These are phyloP conservation scores for Psilanteris sp. DNA, from an alignment of 1,140 invertebrate species.

Conservation along the genomic window DNA sequence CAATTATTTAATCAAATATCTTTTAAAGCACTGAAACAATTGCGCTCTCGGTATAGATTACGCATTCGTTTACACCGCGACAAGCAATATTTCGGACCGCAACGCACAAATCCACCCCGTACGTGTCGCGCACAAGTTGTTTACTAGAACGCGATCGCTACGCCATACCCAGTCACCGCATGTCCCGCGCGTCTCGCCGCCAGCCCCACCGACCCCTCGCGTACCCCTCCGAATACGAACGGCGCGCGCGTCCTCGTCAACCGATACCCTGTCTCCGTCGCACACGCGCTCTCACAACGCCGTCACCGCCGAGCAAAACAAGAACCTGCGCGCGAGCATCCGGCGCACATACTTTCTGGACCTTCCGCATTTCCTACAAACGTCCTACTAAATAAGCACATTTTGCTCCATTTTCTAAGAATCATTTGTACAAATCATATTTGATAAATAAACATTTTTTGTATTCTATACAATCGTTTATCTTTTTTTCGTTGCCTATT, in stretches of 20 bases:
- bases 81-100: slow-evolving; percentile 11
- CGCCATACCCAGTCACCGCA: slow-evolving; percentile 71
- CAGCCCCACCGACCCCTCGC: slow-evolving; percentile 16
- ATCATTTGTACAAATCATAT: no score
- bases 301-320: slow-evolving; percentile 70
- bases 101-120: slow-evolving; percentile 54
- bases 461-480: no score
- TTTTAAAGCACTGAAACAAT: no score
- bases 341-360: slow-evolving; percentile 72
- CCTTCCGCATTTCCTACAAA: no score
- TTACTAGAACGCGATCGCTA: slow-evolving; percentile 77
- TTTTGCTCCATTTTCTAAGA: no score
- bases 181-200: slow-evolving; percentile 49
- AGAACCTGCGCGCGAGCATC: slow-evolving; percentile 71
- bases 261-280: background rate
- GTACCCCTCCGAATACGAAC: background rate
- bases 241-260: background rate
- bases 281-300: slow-evolving; percentile 32
- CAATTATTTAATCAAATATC: no score
- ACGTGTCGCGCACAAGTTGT: slow-evolving; percentile 76
- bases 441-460: no score
- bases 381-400: no score
- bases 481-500: no score
- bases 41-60: no score
- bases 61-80: no score